Evolutionary conservation across 2,888 invertebrate species (phyloP).

Genomic region (Sarcophaga subvicina): DNA sequence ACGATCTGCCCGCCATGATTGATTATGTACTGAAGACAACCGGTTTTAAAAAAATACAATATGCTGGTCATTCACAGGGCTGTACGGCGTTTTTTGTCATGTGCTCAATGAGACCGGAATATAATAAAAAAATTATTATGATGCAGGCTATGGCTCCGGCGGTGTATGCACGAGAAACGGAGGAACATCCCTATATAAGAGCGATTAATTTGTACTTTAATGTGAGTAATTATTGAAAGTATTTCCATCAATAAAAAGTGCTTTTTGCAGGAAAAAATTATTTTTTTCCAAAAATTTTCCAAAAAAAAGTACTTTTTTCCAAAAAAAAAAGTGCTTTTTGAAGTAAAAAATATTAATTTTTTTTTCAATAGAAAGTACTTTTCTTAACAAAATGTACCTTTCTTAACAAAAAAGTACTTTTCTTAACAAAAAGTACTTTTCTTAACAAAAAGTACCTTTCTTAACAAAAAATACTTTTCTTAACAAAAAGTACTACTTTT

Average conservation of each 20-base stretch:
- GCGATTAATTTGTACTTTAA: slow-evolving; percentile 79
- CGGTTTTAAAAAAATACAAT: slow-evolving; percentile 83
- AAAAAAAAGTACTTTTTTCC: too few relatives aligned
- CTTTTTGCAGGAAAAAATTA: too few relatives aligned
- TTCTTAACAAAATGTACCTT: too few relatives aligned
- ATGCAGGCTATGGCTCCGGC: slow-evolving; percentile 89
- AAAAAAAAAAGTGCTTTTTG: too few relatives aligned
- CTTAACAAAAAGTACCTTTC: too few relatives aligned
- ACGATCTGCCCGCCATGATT: slow-evolving; percentile 92
- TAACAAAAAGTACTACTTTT: too few relatives aligned
- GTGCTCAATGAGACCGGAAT: slow-evolving; percentile 85
- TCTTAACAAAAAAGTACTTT: too few relatives aligned
- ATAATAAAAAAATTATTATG: slow-evolving; percentile 86
- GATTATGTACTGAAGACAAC: slow-evolving; percentile 85
- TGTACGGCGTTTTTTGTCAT: slow-evolving; percentile 88
- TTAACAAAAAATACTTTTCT: too few relatives aligned
- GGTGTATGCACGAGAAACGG: slow-evolving; percentile 83
- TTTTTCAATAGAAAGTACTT: too few relatives aligned
- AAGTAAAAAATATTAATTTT: too few relatives aligned
- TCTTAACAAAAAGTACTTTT: too few relatives aligned
- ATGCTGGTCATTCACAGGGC: slow-evolving; percentile 88
- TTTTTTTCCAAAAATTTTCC: too few relatives aligned
- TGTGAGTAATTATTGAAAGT: slow-evolving; percentile 71
- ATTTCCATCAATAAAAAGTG: neutral
- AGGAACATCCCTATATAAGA: slow-evolving; percentile 79